phyloP scores from a whole-genome alignment of 2,888 invertebrate genomes.

The Acleris laterana region DNA sequence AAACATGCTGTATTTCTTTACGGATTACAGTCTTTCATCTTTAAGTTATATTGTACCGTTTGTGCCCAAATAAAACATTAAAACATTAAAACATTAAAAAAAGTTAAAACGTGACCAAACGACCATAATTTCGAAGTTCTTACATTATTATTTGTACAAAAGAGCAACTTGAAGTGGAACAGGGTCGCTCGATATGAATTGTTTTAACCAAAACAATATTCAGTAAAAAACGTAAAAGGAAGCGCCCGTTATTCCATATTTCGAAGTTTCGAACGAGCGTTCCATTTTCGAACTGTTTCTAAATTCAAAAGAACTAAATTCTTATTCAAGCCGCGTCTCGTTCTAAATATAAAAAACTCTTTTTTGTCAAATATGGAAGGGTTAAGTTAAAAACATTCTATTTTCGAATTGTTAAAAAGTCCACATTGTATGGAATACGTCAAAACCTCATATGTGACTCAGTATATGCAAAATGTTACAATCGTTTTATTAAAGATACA shows the following conservation, averaged over 20 bases:
- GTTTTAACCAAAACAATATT: constrained; percentile 48
- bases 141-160: constrained; percentile 35
- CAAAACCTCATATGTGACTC: constrained; percentile 74
- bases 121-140: constrained; percentile 15
- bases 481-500: constrained; percentile 28
- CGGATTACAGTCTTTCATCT: too few species aligned
- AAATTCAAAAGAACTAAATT: constrained; percentile 80
- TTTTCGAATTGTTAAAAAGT: constrained; percentile 84
- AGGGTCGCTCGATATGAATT: constrained; percentile 36
- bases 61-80: too few species aligned
- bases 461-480: constrained; percentile 53
- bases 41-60: too few species aligned
- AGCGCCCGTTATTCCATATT: constrained; percentile 67
- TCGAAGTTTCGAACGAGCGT: constrained; percentile 59
- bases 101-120: constrained; percentile 1
- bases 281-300: constrained; percentile 75
- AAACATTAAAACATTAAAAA: too few species aligned
- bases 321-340: constrained; percentile 76
- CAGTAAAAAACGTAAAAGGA: constrained; percentile 47
- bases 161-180: constrained; percentile 38
- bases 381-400: constrained; percentile 84
- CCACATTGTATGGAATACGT: constrained; percentile 84
- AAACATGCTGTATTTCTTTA: background rate
- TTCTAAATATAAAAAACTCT: constrained; percentile 81
- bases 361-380: constrained; percentile 85